Conservation (phyloP, 2,797 vertebrate species). For the Coranthus polyacanthus region DNA sequence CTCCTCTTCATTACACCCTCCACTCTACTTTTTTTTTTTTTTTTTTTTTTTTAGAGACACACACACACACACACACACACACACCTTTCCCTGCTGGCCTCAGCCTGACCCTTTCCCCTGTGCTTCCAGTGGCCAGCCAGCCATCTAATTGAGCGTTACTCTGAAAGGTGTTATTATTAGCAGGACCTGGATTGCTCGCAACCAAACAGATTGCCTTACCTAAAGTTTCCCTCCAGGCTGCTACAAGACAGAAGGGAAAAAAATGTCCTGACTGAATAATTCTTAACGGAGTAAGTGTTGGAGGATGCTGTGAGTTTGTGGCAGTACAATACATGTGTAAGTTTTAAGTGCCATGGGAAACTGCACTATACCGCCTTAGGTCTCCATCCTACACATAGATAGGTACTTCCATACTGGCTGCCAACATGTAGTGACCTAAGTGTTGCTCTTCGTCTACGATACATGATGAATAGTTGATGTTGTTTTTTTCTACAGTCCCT, state of each 20-base stretch:
- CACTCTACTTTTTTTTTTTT: conserved; percentile 1
- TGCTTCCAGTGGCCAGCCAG: conserved; percentile 52
- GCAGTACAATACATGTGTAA: neutral
- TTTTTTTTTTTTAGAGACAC: too few relatives aligned
- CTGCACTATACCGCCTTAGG: neutral
- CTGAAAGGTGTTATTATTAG: conserved; percentile 57
- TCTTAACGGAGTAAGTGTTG: conserved; percentile 1
- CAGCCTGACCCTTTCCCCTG: conserved; percentile 51
- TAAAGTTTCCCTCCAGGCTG: conserved; percentile 37
- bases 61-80: conserved; percentile 1
- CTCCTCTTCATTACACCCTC: conserved; percentile 34
- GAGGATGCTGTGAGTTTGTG: neutral
- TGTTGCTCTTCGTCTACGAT: conserved; percentile 9
- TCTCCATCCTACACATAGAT: conserved; percentile 24
- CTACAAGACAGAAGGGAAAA: conserved; percentile 3
- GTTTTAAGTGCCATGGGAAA: conserved; percentile 1
- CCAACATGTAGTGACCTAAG: conserved; percentile 21
- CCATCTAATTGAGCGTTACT: conserved; percentile 54
- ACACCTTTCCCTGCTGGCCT: conserved; percentile 49
- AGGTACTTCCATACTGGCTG: conserved; percentile 24
- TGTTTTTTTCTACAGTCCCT: conserved; percentile 42
- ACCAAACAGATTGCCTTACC: conserved; percentile 42
- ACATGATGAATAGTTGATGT: conserved; percentile 48
- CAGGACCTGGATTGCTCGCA: conserved; percentile 29
- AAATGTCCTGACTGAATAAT: conserved; percentile 7